phyloP scores from a whole-genome alignment of 1,140 invertebrate genomes.

The Tetramorium alpestre region DNA sequence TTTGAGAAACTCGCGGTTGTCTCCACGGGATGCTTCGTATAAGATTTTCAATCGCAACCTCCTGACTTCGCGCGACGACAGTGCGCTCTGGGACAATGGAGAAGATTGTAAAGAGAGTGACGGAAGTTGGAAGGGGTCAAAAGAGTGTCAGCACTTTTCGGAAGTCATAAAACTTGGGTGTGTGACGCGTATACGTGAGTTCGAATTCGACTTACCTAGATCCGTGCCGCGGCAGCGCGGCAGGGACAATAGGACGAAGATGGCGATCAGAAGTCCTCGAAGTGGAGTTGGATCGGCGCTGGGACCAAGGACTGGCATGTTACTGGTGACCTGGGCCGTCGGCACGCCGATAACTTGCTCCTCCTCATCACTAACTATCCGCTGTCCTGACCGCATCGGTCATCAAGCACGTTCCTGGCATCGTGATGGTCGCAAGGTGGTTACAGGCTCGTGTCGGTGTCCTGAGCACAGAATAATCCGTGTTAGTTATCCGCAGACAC shows the following conservation, averaged over 20 bases:
- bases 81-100: constrained; percentile 36
- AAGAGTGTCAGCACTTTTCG: constrained; percentile 51
- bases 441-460: constrained; percentile 66
- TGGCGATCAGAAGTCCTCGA: constrained; percentile 75
- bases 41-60: constrained; percentile 54
- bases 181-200: constrained; percentile 39
- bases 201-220: constrained; percentile 76
- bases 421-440: constrained; percentile 66
- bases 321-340: constrained; percentile 78
- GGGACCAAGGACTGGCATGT: constrained; percentile 80
- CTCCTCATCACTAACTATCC: constrained; percentile 78
- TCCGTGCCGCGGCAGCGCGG: constrained; percentile 74
- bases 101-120: constrained; percentile 42
- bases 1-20: constrained; percentile 40
- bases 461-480: constrained; percentile 65
- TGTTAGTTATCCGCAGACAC: constrained; percentile 64
- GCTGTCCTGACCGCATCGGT: constrained; percentile 69
- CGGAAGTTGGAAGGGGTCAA: constrained; percentile 28
- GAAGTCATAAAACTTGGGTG: constrained; percentile 54
- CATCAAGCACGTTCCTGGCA: constrained; percentile 74
- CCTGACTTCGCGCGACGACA: constrained; percentile 26
- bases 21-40: constrained; percentile 33
- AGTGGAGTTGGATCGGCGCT: constrained; percentile 66
- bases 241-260: constrained; percentile 76
- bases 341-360: constrained; percentile 74